phyloP scores from a whole-genome alignment of 2,113 vertebrate genomes.

The Atlantisia rogersi region DNA sequence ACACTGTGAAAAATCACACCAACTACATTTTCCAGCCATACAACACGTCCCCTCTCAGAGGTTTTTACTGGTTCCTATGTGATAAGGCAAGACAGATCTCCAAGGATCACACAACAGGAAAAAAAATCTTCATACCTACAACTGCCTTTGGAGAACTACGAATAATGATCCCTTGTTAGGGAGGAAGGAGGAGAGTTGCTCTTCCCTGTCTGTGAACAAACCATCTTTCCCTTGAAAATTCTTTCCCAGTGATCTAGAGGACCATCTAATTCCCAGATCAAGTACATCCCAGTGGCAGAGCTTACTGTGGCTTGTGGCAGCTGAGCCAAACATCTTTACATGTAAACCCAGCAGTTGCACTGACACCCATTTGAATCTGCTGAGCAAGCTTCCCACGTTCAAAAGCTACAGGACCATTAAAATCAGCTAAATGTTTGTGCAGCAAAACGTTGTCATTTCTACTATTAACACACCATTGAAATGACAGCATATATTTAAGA shows the following conservation, averaged over 20 bases:
- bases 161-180: accelerated
- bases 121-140: background rate
- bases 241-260: background rate
- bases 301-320: background rate
- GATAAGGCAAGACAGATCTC: background rate
- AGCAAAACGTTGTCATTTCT: background rate
- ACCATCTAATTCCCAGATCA: background rate
- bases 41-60: background rate
- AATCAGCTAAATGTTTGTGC: background rate
- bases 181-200: background rate
- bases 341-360: background rate
- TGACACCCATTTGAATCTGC: background rate
- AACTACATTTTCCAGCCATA: background rate
- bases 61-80: background rate
- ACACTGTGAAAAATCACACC: background rate
- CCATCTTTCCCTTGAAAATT: background rate
- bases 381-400: background rate
- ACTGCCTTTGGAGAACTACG: background rate
- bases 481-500: background rate
- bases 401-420: background rate
- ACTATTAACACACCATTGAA: background rate
- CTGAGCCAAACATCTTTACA: background rate
- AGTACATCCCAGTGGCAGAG: background rate
- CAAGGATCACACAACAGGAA: background rate
- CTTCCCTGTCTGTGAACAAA: background rate